Evolutionary conservation across 2,113 vertebrate genomes (phyloP), one percentile per base, ranked within the genome.

Genomic region (Leptobrachium leishanense): DNA sequence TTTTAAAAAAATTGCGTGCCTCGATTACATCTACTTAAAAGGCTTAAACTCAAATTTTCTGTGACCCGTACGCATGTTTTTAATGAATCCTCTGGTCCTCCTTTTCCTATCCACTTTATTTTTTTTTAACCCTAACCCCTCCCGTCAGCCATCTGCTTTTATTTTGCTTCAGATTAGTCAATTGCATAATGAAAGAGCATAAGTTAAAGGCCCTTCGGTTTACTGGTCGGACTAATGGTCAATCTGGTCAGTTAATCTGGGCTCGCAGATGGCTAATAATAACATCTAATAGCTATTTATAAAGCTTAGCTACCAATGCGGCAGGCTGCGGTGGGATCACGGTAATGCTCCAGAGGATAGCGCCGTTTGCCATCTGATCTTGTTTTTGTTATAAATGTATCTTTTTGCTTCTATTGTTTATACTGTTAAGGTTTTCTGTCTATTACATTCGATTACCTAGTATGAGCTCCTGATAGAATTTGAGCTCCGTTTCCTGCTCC

Each of bases 381-480:
- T 59, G 31, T 74, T 68, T 13, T 55, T 71, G 73, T 6, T 64
- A 82, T 75, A 72, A 20, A 0, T 75, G 67, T 69, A 3, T 68
- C 31, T 83, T n/a, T 68, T 39, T 68, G 57, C 72, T 42, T 0
- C 6, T 68, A 72, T 50, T 73, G 64, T 68, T 83, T 59, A 75
- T 79, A 42, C 62, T 74, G 83, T 55, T 39, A 41, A 75, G 81
- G 82, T 84, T 54, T 2, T 71, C 83, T 79, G 81, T 77, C 50
- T 82, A 84, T 65, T 75, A 31, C 46, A 46, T 57, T 65, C 83
- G 83, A 75, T 82, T 84, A 77, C 82, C 73, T 46, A 44, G 43
- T 57, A 73, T 80, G 84, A 85, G 82, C 0, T 81, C 73, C 83
- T 83, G 79, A 82, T 87, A 76, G 84, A 81, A 62, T 43, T 0